phyloP scores from a whole-genome alignment of 2,797 vertebrate species.

The Premnoplex brunnescens region DNA sequence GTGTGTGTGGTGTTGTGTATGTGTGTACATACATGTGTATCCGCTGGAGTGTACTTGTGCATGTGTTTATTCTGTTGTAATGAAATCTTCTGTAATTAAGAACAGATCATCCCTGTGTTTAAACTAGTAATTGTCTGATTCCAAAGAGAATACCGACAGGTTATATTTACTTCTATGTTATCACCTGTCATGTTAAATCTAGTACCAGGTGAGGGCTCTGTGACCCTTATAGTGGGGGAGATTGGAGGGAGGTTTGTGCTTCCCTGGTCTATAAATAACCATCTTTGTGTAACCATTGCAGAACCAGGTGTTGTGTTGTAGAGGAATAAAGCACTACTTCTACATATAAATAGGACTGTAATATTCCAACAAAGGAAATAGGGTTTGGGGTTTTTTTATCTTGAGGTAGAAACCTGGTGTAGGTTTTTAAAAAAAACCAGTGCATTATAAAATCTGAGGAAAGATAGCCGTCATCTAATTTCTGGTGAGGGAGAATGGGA shows the following conservation, averaged over 20 bases:
- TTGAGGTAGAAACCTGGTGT: not conserved
- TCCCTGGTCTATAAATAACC: constrained; percentile 43
- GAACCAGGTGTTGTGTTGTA: not conserved
- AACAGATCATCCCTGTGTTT: constrained; percentile 1
- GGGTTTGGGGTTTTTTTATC: not conserved
- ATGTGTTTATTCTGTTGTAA: not conserved
- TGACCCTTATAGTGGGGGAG: not conserved
- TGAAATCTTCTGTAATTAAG: constrained; percentile 45
- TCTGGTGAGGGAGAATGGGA: not conserved
- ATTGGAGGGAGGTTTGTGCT: not conserved
- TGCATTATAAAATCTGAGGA: not conserved
- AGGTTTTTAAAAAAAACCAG: not conserved
- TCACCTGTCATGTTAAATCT: constrained; percentile 45
- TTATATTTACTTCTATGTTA: constrained; percentile 32
- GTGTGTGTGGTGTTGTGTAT: not conserved
- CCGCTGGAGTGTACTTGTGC: not conserved
- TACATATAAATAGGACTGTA: not conserved
- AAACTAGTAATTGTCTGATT: not conserved
- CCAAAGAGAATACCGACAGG: constrained; percentile 24
- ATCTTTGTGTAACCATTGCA: constrained; percentile 19
- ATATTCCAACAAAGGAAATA: not conserved
- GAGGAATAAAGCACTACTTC: not conserved
- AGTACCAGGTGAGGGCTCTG: constrained; percentile 41
- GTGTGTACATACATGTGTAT: not conserved
- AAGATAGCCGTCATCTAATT: not conserved